Percentiles rank a stretch among this genome's conserved stretches.
phyloP scores from a whole-genome alignment of 2,113 vertebrate species.

The Ahaetulla prasina region DNA sequence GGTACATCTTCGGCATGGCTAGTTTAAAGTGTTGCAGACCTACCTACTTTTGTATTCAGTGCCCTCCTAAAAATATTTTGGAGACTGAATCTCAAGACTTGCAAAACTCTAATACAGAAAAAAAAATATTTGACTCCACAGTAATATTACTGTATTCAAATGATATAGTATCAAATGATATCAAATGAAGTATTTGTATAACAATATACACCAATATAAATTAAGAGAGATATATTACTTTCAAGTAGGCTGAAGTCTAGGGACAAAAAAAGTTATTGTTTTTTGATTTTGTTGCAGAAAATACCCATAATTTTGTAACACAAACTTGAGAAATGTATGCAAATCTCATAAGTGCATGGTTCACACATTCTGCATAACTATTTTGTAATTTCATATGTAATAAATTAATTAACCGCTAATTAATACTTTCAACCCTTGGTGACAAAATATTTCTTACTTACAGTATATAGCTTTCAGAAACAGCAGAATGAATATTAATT shows the following conservation, averaged over 20 bases:
- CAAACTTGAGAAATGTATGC: background rate
- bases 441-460: conserved; percentile 16
- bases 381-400: background rate
- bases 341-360: background rate
- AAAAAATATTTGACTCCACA: background rate
- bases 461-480: conserved; percentile 32
- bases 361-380: background rate
- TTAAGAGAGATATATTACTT: background rate
- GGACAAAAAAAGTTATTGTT: background rate
- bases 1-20: background rate
- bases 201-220: background rate
- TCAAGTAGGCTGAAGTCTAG: background rate
- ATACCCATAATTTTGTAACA: background rate
- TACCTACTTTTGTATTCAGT: background rate
- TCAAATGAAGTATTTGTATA: background rate
- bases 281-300: background rate
- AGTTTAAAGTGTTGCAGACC: background rate
- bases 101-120: background rate
- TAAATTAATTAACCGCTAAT: background rate
- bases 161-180: background rate
- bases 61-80: background rate
- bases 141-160: background rate
- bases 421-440: background rate
- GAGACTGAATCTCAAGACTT: background rate
- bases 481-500: conserved; percentile 23